Conservation (phyloP, 2,797 vertebrate genomes). For the Dryobates pubescens region DNA sequence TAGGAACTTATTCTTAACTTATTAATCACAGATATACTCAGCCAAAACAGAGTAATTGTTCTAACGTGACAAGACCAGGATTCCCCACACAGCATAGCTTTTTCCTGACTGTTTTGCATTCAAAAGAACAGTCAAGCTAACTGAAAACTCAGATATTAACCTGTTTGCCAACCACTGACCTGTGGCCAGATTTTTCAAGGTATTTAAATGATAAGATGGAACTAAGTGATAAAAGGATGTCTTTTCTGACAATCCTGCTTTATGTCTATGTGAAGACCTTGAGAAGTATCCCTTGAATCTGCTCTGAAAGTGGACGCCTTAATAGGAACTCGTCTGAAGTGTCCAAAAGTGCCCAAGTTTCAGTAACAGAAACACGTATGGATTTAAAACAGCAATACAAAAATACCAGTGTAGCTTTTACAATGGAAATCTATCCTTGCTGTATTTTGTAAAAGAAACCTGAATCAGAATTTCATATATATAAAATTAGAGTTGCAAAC, state of each 20-base stretch:
- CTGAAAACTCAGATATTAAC: neutral
- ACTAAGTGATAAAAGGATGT: neutral
- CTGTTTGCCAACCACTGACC: neutral
- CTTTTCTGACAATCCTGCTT: neutral
- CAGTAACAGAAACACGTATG: neutral
- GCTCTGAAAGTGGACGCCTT: neutral
- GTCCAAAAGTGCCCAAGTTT: neutral
- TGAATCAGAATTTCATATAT: too few species aligned
- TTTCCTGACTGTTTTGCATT: neutral
- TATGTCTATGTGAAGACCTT: neutral
- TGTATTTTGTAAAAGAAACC: too few species aligned
- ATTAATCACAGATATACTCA: neutral
- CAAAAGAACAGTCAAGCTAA: neutral
- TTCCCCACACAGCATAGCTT: neutral
- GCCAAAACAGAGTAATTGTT: neutral
- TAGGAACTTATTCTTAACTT: neutral
- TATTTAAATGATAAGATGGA: neutral
- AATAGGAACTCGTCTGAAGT: neutral
- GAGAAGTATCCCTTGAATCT: neutral
- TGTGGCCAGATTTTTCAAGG: neutral
- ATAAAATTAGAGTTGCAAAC: too few species aligned
- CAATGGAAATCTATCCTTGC: too few species aligned
- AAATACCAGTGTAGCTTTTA: too few species aligned
- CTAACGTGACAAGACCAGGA: neutral
- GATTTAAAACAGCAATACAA: too few species aligned